Evolutionary conservation across 2,113 vertebrate species (phyloP), one percentile per base, ranked within the genome.

Genomic region (Lagopus leucura): DNA sequence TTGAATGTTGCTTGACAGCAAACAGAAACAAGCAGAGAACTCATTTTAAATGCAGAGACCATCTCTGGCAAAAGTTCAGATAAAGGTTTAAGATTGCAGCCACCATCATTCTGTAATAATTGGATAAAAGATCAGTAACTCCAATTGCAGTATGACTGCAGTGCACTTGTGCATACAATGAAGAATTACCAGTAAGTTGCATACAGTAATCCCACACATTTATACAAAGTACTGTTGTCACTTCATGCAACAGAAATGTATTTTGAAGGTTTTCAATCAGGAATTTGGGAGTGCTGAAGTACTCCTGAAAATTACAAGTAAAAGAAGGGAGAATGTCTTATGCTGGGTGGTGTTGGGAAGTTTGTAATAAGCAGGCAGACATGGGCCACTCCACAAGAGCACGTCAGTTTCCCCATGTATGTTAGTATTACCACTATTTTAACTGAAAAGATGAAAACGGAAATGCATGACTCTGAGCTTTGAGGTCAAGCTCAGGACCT

Each of bases 281-380:
- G 32, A 76, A 66, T 24, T 1, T 70, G 61, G 38, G 43, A 78
- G 24, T 5, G 34, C n/a, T 66, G 36, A 66, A 63, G 40, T n/a
- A 24, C 10, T 87, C 74, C 57, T 54, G 34, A 47, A 78, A 69
- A 28, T 32, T 0, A 36, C 36, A 16, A 22, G 52, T 0, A 36
- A 40, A 16, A 25, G 47, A 19, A 63, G 1, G 19, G 66, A n/a
- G 55, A 28, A 21, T 25, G 71, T 71, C 19, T 36, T 21, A 20
- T 0, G 2, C 72, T 71, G 90, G 75, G 67, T 0, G 0, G 22
- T 9, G 55, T 47, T 0, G 0, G 50, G 11, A 71, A 42, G 55
- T 34, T 45, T 1, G 1, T 28, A 40, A 43, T 3, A 13, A 77
- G 64, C 18, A 4, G 7, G 47, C 60, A 67, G 85, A n/a, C 0